A percentile compares a stretch with the other conserved stretches of the same genome.
These are phyloP conservation scores for Sinocyclocheilus rhinocerous DNA, from an alignment of 2,113 vertebrate genomes.

Conservation along the genomic window DNA sequence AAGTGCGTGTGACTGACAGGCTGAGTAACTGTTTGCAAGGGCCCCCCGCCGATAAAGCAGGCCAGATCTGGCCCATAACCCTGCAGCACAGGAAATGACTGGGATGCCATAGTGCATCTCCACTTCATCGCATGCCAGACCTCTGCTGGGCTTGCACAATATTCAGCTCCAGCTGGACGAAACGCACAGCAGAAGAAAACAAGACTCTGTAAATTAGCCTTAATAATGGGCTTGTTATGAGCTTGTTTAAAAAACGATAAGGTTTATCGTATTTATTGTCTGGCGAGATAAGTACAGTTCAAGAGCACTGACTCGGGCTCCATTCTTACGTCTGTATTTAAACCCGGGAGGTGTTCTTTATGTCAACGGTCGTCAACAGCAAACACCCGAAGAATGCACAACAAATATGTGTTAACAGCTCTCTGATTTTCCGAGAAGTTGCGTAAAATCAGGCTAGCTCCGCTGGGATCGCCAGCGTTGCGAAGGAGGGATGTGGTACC, in stretches of 20 bases:
- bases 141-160: constrained; percentile 76
- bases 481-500: background rate
- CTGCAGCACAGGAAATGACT: constrained; percentile 96
- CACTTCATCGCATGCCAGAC: constrained; percentile 88
- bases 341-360: constrained; percentile 6
- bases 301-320: constrained; percentile 2
- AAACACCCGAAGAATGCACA: constrained; percentile 42
- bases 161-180: constrained; percentile 57
- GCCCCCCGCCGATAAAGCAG: constrained; percentile 87
- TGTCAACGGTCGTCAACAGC: background rate
- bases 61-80: constrained; percentile 86
- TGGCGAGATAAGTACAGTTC: constrained; percentile 18
- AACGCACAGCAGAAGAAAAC: constrained; percentile 44
- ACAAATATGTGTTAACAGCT: constrained; percentile 2
- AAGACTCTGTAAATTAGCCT: constrained; percentile 68
- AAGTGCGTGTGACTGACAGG: constrained; percentile 79
- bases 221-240: constrained; percentile 63
- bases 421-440: constrained; percentile 18
- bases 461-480: background rate
- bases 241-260: constrained; percentile 52
- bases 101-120: constrained; percentile 91
- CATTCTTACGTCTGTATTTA: background rate
- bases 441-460: constrained; percentile 7
- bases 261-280: constrained; percentile 43
- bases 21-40: constrained; percentile 85